Conservation (phyloP, 2,113 vertebrate genomes). For the Pelodiscus sinensis region DNA sequence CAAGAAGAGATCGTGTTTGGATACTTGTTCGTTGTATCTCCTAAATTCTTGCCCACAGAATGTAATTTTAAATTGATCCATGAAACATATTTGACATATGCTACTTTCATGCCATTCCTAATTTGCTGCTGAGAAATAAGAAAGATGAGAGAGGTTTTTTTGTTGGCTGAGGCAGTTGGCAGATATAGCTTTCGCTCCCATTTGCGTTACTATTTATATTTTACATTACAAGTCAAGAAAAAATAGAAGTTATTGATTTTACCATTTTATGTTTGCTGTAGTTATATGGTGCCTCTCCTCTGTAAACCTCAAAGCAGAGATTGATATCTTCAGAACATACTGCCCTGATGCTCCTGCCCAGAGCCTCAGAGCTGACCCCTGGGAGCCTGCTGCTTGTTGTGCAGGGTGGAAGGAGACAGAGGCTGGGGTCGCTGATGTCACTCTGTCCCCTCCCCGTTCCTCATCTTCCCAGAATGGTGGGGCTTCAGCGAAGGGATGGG, state of each 20-base stretch:
- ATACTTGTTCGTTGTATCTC: background rate
- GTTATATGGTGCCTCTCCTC: background rate
- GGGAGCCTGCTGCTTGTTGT: too few relatives aligned
- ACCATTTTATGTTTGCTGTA: background rate
- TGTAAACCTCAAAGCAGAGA: background rate
- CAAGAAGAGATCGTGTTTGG: background rate
- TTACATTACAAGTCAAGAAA: background rate
- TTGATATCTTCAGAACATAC: background rate
- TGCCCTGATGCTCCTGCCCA: too few relatives aligned
- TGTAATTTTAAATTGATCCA: constrained; percentile 43
- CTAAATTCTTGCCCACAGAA: background rate
- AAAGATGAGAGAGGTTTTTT: background rate
- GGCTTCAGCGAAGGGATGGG: too few relatives aligned
- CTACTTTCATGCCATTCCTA: background rate
- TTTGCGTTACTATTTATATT: background rate
- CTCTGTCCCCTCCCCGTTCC: too few relatives aligned
- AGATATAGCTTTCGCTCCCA: background rate
- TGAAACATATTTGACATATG: constrained; percentile 29
- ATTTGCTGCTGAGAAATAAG: constrained; percentile 14
- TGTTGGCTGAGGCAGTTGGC: background rate
- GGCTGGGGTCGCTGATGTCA: too few relatives aligned
- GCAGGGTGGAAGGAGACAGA: too few relatives aligned
- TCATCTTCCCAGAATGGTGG: too few relatives aligned
- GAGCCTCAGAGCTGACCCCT: too few relatives aligned
- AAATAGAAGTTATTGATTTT: background rate